phyloP scores from a whole-genome alignment of 1,140 invertebrate species.

The Drosophila tani region DNA sequence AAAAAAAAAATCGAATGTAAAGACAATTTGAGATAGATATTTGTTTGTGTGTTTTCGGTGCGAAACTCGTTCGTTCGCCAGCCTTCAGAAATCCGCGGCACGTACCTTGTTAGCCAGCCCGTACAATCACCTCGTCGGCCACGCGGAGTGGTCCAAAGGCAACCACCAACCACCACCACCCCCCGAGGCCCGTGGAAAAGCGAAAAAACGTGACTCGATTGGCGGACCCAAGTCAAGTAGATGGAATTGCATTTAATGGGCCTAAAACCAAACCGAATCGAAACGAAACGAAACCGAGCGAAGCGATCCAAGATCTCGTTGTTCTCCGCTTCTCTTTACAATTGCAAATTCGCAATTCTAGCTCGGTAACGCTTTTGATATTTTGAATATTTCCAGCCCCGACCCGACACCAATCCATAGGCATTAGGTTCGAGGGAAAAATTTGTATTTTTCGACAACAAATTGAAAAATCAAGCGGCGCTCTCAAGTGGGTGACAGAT shows the following conservation, averaged over 20 bases:
- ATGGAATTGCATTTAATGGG: constrained; percentile 79
- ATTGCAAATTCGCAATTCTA: constrained; percentile 71
- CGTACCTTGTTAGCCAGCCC: constrained; percentile 72
- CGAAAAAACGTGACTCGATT: constrained; percentile 71
- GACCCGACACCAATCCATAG: constrained; percentile 72
- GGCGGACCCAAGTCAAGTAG: constrained; percentile 64
- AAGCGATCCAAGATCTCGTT: constrained; percentile 51
- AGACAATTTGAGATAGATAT: constrained; percentile 74
- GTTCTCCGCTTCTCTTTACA: constrained; percentile 50
- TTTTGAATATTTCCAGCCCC: constrained; percentile 45
- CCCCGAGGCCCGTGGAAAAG: constrained; percentile 12
- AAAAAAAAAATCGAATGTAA: constrained; percentile 77
- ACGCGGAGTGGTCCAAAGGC: constrained; percentile 45
- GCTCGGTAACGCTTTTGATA: constrained; percentile 62
- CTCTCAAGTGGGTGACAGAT: constrained; percentile 54
- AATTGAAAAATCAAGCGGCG: constrained; percentile 49
- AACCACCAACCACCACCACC: background rate
- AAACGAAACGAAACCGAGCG: constrained; percentile 21
- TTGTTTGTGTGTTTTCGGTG: constrained; percentile 23
- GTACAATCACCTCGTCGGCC: constrained; percentile 73
- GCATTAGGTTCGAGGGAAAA: constrained; percentile 40
- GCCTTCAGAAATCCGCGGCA: constrained; percentile 74
- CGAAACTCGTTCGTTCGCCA: constrained; percentile 72
- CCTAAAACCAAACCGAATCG: constrained; percentile 27
- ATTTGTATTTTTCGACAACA: constrained; percentile 62